Evolutionary conservation across 1,140 invertebrate species (phyloP).

Genomic region (Aphidius gifuensis): DNA sequence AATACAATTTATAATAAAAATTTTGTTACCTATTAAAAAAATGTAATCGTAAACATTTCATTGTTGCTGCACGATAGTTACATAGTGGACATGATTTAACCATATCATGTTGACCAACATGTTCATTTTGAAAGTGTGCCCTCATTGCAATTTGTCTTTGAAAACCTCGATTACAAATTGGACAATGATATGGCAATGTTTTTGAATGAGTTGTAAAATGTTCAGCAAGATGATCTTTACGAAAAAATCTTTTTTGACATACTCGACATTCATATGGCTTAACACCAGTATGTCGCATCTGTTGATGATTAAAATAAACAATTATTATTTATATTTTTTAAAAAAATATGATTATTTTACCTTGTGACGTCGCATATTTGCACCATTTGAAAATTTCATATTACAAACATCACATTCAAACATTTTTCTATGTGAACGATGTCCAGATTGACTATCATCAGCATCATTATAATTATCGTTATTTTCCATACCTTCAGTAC

Average conservation of each 20-base stretch:
- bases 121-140: constrained; percentile 90
- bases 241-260: constrained; percentile 88
- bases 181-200: constrained; percentile 85
- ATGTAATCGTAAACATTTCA: constrained; percentile 83
- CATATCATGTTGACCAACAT: constrained; percentile 85
- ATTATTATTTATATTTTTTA: constrained; percentile 3
- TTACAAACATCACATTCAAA: constrained; percentile 93
- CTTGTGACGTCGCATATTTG: constrained; percentile 90
- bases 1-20: background rate
- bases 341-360: constrained; percentile 32
- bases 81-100: constrained; percentile 88
- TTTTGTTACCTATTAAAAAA: constrained; percentile 74
- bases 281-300: constrained; percentile 86
- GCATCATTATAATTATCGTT: constrained; percentile 48
- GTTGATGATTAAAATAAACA: constrained; percentile 19
- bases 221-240: constrained; percentile 90
- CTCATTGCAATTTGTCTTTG: constrained; percentile 88
- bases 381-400: constrained; percentile 94
- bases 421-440: constrained; percentile 69
- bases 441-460: constrained; percentile 55
- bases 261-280: constrained; percentile 90
- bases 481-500: constrained; percentile 42
- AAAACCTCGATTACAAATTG: constrained; percentile 85
- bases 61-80: constrained; percentile 78
- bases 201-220: constrained; percentile 89